These are phyloP conservation scores for Peucedramus taeniatus DNA, from an alignment of 2,113 vertebrate genomes.

Conservation along the genomic window DNA sequence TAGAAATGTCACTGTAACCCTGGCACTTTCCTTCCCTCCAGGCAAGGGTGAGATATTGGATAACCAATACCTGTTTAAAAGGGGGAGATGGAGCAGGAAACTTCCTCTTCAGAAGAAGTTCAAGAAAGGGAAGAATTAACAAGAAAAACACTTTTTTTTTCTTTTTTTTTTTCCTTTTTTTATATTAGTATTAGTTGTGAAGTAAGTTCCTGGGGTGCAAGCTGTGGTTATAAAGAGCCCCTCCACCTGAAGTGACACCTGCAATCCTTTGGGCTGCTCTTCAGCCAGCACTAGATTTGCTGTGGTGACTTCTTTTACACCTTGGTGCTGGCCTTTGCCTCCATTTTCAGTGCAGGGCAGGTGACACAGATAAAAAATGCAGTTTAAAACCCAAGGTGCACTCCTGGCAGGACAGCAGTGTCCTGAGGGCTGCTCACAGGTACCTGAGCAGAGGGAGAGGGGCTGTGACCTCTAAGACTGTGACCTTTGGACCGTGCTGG, in stretches of 20 bases:
- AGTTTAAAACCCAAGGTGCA: background rate
- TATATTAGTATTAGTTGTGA: background rate
- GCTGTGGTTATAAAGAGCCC: no score
- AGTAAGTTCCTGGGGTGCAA: background rate
- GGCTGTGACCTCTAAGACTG: background rate
- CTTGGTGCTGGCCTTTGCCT: background rate
- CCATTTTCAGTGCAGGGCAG: accelerated
- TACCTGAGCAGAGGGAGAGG: background rate
- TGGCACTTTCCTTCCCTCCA: background rate
- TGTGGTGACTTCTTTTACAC: background rate
- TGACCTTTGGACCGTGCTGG: background rate
- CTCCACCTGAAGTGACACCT: background rate
- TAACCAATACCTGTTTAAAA: background rate
- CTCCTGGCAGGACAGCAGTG: background rate
- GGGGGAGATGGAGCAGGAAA: background rate
- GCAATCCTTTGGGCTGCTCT: background rate
- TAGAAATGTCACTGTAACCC: constrained; percentile 45
- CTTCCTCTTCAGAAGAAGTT: background rate
- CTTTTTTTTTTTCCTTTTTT: no score
- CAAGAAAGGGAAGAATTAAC: background rate
- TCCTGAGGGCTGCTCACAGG: background rate
- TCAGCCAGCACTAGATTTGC: background rate
- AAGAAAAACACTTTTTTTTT: background rate
- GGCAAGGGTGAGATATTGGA: background rate
- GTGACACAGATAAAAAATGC: background rate